These are phyloP conservation scores for Exephanes ischioxanthus DNA, from an alignment of 2,888 invertebrate genomes.

Conservation along the genomic window DNA sequence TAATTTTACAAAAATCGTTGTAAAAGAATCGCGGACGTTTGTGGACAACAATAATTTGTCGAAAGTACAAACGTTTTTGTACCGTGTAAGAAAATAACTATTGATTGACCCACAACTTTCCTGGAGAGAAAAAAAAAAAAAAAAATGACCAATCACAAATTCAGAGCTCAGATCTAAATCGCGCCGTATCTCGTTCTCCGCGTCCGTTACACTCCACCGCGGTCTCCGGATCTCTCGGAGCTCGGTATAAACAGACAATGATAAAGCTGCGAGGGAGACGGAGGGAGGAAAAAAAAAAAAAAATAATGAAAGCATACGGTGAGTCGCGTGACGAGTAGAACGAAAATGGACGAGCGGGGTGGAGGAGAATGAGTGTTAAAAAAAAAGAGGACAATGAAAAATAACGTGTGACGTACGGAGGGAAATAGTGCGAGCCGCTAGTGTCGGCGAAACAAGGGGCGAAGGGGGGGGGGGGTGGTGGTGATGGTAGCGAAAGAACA, in stretches of 20 bases:
- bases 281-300: not conserved
- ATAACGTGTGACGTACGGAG: conserved; percentile 31
- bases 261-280: not conserved
- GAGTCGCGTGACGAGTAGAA: not conserved
- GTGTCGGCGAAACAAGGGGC: conserved; percentile 28
- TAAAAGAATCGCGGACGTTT: no score
- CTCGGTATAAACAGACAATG: not conserved
- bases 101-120: no score
- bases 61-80: no score
- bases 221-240: no score
- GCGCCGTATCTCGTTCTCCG: not conserved
- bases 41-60: no score
- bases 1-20: no score
- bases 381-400: conserved; percentile 1
- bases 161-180: no score
- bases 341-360: conserved; percentile 22
- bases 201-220: not conserved
- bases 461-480: conserved; percentile 8
- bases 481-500: not conserved
- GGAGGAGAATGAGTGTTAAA: conserved; percentile 15
- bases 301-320: not conserved
- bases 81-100: no score
- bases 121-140: no score
- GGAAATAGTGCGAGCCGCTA: conserved; percentile 38
- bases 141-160: no score